Conservation (phyloP, 2,888 invertebrate species). For the Salticus scenicus region DNA sequence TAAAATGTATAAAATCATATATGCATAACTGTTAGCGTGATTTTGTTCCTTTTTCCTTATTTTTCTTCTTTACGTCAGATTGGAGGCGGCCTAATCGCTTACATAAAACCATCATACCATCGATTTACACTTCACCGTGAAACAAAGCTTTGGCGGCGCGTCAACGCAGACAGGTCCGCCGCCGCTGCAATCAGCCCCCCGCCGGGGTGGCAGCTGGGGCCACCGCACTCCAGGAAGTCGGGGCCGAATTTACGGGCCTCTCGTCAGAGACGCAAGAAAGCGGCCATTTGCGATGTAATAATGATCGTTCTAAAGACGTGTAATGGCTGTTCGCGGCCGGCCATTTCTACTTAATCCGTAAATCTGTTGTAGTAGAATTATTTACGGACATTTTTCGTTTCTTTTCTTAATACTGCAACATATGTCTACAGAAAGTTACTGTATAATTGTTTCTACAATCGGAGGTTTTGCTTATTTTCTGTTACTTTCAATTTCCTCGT, state of each 20-base stretch:
- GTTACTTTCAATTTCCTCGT: no score
- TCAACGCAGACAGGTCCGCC: not conserved
- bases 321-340: not conserved
- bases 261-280: not conserved
- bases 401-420: no score
- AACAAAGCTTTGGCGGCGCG: slow-evolving; percentile 1
- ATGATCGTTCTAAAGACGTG: not conserved
- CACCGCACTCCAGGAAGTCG: slow-evolving; percentile 44
- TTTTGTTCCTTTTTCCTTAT: no score
- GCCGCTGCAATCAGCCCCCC: slow-evolving; percentile 64
- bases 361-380: no score
- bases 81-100: slow-evolving; percentile 2
- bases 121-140: slow-evolving; percentile 8
- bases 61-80: no score
- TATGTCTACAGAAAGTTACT: no score
- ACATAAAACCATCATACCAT: slow-evolving; percentile 7
- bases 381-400: no score
- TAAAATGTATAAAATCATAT: no score
- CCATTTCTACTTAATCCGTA: no score
- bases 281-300: not conserved
- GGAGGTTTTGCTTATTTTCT: no score
- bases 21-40: no score
- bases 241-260: not conserved
- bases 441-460: no score
- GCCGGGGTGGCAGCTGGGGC: slow-evolving; percentile 37